Percentiles rank a stretch among this genome's conserved stretches.
phyloP scores from a whole-genome alignment of 2,888 invertebrate genomes.

The Drosophila koepferae region DNA sequence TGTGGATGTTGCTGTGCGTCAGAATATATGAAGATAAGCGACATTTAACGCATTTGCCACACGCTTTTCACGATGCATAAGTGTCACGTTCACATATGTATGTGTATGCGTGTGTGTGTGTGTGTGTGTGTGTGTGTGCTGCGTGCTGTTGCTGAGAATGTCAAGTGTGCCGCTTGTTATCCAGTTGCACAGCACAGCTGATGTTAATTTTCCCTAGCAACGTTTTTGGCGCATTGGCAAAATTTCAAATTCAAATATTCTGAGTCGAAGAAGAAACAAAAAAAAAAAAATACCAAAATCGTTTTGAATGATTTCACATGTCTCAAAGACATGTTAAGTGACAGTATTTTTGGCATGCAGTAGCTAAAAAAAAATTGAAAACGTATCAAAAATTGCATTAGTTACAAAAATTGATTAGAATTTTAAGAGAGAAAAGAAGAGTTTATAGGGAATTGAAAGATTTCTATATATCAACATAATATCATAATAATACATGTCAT shows the following conservation, averaged over 20 bases:
- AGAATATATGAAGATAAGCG: slow-evolving; percentile 67
- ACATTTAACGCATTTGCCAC: slow-evolving; percentile 70
- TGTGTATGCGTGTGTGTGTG: slow-evolving; percentile 9
- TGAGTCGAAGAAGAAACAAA: background rate
- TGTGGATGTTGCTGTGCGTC: slow-evolving; percentile 23
- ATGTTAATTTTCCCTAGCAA: slow-evolving; percentile 7
- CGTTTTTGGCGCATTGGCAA: slow-evolving; percentile 5
- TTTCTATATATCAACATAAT: background rate
- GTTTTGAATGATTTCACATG: background rate
- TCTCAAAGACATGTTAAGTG: background rate
- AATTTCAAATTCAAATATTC: slow-evolving; percentile 11
- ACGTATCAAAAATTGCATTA: background rate
- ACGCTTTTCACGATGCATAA: slow-evolving; percentile 54
- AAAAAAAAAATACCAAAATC: background rate
- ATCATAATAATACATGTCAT: no score
- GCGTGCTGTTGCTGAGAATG: slow-evolving; percentile 23
- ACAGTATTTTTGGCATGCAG: background rate
- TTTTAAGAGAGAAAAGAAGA: background rate
- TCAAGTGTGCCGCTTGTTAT: slow-evolving; percentile 47
- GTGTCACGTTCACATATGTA: slow-evolving; percentile 14
- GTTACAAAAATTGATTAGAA: background rate
- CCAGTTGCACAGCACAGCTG: slow-evolving; percentile 20
- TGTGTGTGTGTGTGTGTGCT: slow-evolving; percentile 4
- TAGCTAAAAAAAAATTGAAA: background rate
- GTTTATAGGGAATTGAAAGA: background rate